Evolutionary conservation across 2,888 invertebrate species (phyloP), one percentile per base, ranked within the genome.

Genomic region (Drosophila borealis): DNA sequence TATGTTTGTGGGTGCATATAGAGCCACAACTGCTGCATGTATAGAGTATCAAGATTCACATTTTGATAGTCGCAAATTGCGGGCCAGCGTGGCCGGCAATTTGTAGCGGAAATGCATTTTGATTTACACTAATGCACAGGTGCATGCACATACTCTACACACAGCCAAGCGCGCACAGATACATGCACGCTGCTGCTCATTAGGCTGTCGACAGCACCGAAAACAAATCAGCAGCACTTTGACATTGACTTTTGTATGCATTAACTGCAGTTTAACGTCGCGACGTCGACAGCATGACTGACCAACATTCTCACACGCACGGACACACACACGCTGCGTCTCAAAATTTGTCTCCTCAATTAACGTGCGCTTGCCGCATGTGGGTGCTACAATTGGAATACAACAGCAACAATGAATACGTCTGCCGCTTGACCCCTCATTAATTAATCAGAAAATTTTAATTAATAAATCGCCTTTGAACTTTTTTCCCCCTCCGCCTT

Each of bases 191-290:
- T 21, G n/a, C 25, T 39, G n/a, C 63, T 76, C 80, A 80, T 78
- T 78, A 80, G 62, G 39, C 61, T 71, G 80, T 65, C 70, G 69
- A 63, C 83, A 80, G 51, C 19, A 41, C 34, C 41, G 45, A 29
- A 49, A 53, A 53, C 50, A 55, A 65, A 60, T 29, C 37, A 41
- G 65, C 76, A 57, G 63, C 63, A 64, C 55, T 59, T 70, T 81
- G 88, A 70, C 84, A 85, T 85, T 85, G 84, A 81, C 85, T 81
- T 89, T 79, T 74, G 88, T 88, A 21, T 63, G 74, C 39, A 68
- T 77, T 88, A 84, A 81, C 69, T 81, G 82, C 85, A 71, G 49
- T 89, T 81, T 89, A 82, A 85, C 74, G 80, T 85, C 66, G 75
- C 62, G 49, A 37, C 34, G 34, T 14, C 59, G 61, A 55, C 62